Evolutionary conservation across 2,797 vertebrate species (phyloP).

Genomic region (Lithobates pipiens): DNA sequence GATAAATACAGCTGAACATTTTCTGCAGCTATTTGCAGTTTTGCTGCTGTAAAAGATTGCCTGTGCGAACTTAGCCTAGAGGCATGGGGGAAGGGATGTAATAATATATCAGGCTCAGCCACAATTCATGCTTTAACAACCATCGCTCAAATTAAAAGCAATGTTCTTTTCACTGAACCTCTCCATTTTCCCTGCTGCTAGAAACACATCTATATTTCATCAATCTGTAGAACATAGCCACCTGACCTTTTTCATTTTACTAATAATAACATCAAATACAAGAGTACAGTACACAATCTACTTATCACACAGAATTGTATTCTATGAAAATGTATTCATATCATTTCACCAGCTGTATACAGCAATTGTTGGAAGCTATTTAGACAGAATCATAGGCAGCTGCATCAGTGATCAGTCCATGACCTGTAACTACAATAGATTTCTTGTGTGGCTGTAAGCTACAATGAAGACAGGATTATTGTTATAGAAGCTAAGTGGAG

Average conservation of each 20-base stretch:
- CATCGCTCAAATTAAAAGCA: constrained; percentile 48
- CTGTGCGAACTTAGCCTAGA: constrained; percentile 2
- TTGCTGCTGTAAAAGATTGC: constrained; percentile 38
- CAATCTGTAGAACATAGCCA: constrained; percentile 40
- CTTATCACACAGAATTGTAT: background rate
- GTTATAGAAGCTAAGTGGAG: constrained; percentile 21
- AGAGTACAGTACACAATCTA: constrained; percentile 17
- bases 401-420: constrained; percentile 29
- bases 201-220: constrained; percentile 44
- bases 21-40: constrained; percentile 14
- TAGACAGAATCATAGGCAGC: constrained; percentile 23
- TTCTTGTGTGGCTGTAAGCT: constrained; percentile 38
- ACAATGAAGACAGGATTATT: constrained; percentile 9
- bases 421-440: constrained; percentile 24
- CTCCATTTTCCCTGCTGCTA: constrained; percentile 31
- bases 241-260: constrained; percentile 32
- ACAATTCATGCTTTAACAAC: constrained; percentile 30
- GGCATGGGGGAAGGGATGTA: constrained; percentile 10
- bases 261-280: constrained; percentile 32
- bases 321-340: constrained; percentile 14
- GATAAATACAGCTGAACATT: constrained; percentile 9
- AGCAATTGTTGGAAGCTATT: constrained; percentile 11
- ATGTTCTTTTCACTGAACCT: constrained; percentile 36
- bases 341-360: constrained; percentile 1
- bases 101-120: constrained; percentile 30